These are phyloP conservation scores for Cheilosia urbana DNA, from an alignment of 2,888 invertebrate genomes.

Conservation along the genomic window DNA sequence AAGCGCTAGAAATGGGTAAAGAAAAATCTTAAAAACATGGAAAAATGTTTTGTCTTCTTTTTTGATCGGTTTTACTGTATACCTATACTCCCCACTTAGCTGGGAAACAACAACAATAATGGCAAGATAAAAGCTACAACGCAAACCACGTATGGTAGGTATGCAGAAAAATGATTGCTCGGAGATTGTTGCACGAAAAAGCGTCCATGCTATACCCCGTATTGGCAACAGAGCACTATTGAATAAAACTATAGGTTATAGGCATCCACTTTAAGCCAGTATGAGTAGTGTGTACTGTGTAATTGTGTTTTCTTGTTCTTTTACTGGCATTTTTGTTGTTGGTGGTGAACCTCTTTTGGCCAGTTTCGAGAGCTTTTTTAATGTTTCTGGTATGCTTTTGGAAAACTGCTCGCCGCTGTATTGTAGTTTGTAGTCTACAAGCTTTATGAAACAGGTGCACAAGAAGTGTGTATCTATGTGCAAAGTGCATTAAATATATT, in stretches of 20 bases:
- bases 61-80: neutral
- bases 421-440: neutral
- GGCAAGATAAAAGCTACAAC: conserved; percentile 14
- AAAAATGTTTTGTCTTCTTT: conserved; percentile 45
- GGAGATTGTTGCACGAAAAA: conserved; percentile 63
- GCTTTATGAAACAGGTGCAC: conserved; percentile 32
- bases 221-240: neutral
- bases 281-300: neutral
- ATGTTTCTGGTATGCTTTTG: conserved; percentile 30
- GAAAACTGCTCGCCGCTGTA: conserved; percentile 36
- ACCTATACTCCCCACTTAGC: neutral
- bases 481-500: conserved; percentile 45
- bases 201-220: neutral
- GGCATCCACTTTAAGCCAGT: neutral
- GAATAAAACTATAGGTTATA: neutral
- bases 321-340: conserved; percentile 52
- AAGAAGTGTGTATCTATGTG: conserved; percentile 39
- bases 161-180: conserved; percentile 65
- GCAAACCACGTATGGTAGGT: conserved; percentile 20
- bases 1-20: conserved; percentile 18
- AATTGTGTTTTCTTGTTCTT: conserved; percentile 9
- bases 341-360: conserved; percentile 26
- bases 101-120: conserved; percentile 13
- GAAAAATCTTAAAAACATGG: conserved; percentile 51
- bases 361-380: conserved; percentile 38